Conservation (phyloP, 2,888 invertebrate genomes). For the Stenichneumon culpator region DNA sequence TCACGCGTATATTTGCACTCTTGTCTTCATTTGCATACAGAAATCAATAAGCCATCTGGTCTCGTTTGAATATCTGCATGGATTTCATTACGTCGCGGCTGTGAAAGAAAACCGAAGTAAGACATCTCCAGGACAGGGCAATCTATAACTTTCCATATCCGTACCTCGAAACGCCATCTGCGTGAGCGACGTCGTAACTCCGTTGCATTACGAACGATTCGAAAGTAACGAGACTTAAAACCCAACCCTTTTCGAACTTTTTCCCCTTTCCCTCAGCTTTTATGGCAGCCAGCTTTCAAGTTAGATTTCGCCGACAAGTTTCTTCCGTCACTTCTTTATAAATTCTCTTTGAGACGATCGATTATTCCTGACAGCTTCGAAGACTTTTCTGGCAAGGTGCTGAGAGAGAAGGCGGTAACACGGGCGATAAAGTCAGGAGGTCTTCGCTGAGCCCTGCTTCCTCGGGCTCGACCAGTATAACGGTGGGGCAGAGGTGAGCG, state of each 20-base stretch:
- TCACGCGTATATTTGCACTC: not conserved
- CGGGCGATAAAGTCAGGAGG: slow-evolving; percentile 9
- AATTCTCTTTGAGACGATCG: slow-evolving; percentile 45
- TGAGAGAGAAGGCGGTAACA: not conserved
- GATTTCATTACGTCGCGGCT: not conserved
- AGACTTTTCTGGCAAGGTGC: slow-evolving; percentile 8
- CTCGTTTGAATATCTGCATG: not conserved
- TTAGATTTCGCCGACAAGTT: slow-evolving; percentile 39
- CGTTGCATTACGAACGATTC: slow-evolving; percentile 4
- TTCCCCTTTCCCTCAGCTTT: not conserved
- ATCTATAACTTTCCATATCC: slow-evolving; percentile 17
- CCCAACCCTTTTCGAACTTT: not conserved
- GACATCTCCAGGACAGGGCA: slow-evolving; percentile 10
- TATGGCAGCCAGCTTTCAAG: slow-evolving; percentile 11
- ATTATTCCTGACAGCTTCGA: slow-evolving; percentile 37
- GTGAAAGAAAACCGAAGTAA: not conserved
- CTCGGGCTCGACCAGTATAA: slow-evolving; percentile 41
- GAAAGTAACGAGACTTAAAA: slow-evolving; percentile 10
- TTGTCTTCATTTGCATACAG: not conserved
- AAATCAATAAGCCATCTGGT: not conserved
- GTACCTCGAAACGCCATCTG: not conserved
- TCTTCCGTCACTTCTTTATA: slow-evolving; percentile 1
- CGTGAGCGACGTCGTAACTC: not conserved
- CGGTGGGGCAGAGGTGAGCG: slow-evolving; percentile 13
- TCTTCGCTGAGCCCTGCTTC: slow-evolving; percentile 37